Evolutionary conservation across 2,797 vertebrate species (phyloP), one percentile per base, ranked within the genome.

Genomic region (Tiaroga cobitis): DNA sequence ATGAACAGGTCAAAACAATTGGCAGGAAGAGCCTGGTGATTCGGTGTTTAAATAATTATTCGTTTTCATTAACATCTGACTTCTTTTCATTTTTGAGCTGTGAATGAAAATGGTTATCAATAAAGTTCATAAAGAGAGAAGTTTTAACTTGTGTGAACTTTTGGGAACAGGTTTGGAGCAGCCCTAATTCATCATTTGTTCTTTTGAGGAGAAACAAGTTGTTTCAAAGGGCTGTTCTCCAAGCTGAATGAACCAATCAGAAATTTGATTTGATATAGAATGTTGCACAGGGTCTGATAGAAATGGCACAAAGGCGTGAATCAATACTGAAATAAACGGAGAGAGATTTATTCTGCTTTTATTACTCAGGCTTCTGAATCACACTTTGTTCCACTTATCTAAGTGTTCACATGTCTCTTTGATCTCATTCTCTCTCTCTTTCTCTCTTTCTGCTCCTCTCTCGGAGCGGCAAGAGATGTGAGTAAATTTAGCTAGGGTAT

Each of bases 351-450:
- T 84, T 79, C 51, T 59, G 83, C 75, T 84, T 84, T 84, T 84
- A 78, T 84, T 84, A 59, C 75, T 70, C 67, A 43, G 51, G 49
- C 73, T 54, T 43, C 59, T 67, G 78, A 81, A 81, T 86, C 73
- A 39, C 70, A 82, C 85, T 76, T 82, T 82, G 75, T 81, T 86
- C 85, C 79, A 81, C 79, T 86, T 86, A 68, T 84, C 65, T 84
- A 84, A 79, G 83, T 84, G 49, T 84, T 72, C 73, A 8, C 41
- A 61, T 87, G 73, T 69, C 61, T 81, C 73, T 80, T 76, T 78
- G 79, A 81, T 84, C 73, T 70, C 61, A 32, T 3, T 74, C 72
- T 74, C 46, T 65, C 61, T 32, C 68, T 70, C 59, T 78, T 32
- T 37, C 24, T 43, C 32, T 37, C 67, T 70, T 34, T 72, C 51